A percentile compares a stretch with the other conserved stretches of the same genome.
Evolutionary conservation across 1,140 invertebrate species (phyloP).

Genomic region (Drosophila fuyamai): DNA sequence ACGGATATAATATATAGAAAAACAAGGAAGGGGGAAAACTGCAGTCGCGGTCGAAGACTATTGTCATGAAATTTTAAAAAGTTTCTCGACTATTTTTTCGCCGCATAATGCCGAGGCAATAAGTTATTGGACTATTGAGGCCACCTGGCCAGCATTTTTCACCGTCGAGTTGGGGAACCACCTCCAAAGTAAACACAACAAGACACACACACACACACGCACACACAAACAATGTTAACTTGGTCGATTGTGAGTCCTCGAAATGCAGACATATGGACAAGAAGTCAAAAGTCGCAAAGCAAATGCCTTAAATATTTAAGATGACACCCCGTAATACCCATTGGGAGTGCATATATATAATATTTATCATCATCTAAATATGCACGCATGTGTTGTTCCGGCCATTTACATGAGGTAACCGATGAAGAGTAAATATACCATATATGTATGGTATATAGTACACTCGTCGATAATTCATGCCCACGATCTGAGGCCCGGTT

Average conservation of each 20-base stretch:
- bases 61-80: slow-evolving; percentile 80
- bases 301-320: slow-evolving; percentile 73
- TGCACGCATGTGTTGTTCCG: slow-evolving; percentile 44
- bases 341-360: slow-evolving; percentile 55
- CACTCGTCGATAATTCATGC: slow-evolving; percentile 68
- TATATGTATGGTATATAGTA: background rate
- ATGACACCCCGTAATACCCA: slow-evolving; percentile 51
- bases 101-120: slow-evolving; percentile 68
- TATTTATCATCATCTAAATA: slow-evolving; percentile 79
- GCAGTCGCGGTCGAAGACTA: slow-evolving; percentile 44
- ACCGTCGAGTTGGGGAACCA: slow-evolving; percentile 6
- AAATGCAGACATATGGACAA: slow-evolving; percentile 46
- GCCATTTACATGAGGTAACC: slow-evolving; percentile 19
- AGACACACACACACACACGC: background rate
- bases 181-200: slow-evolving; percentile 1
- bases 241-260: slow-evolving; percentile 44
- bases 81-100: slow-evolving; percentile 58
- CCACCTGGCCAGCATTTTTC: slow-evolving; percentile 60
- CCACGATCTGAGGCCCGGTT: slow-evolving; percentile 17
- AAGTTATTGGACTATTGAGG: slow-evolving; percentile 75
- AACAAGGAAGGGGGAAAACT: slow-evolving; percentile 19
- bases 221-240: slow-evolving; percentile 7
- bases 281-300: slow-evolving; percentile 23
- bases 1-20: slow-evolving; percentile 19
- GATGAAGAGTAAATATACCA: slow-evolving; percentile 2